Base-by-base conservation (phyloP, 2,888 invertebrate species). In the Ligdia adustata region DNA sequence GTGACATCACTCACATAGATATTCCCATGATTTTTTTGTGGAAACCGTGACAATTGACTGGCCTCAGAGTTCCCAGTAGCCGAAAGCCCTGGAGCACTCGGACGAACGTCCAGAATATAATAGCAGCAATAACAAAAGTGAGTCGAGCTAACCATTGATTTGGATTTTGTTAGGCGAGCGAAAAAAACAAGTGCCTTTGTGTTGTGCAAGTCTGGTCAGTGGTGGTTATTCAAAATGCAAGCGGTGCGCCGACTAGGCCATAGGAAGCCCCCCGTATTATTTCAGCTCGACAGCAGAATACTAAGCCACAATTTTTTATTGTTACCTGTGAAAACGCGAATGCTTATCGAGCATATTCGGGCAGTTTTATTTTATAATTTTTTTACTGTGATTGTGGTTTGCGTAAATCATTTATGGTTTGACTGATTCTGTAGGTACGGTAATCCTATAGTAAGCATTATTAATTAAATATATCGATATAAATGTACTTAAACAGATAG, bases 111-210 rank as follows among this genome's bases (percentile, higher is more conserved):
- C 73, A 68, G 75, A 72, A 75, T 73, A 81, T 84, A 83, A 83
- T 82, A 69, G 83, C 68, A 71, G 79, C 81, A 79, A 84, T 83
- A 83, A 86, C 82, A 88, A 85, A 88, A 87, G 85, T 86, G 80
- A 84, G 77, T 74, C 69, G 78, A 66, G 72, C 82, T 84, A 76
- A 86, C 89, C 89, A 88, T 88, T 88, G 89, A 89, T 89, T 89
- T 84, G 79, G 80, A 81, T 83, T 87, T 79, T 71, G 81, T 78
- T 69, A 75, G 75, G 69, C 66, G 64, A 62, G 61, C 70, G 48
- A 79, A 85, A 87, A 84, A 83, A 83, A 75, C 65, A 72, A 82
- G 66, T 64, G 69, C 81, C 70, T 82, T 86, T 89, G 82, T 86
- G 72, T 73, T 72, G 72, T 72, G 72, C 76, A 81, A 76, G 75